A percentile compares a stretch with the other conserved stretches of the same genome.
Conservation (phyloP, 2,888 invertebrate genomes). For the Hydroisotoma schaefferi region DNA sequence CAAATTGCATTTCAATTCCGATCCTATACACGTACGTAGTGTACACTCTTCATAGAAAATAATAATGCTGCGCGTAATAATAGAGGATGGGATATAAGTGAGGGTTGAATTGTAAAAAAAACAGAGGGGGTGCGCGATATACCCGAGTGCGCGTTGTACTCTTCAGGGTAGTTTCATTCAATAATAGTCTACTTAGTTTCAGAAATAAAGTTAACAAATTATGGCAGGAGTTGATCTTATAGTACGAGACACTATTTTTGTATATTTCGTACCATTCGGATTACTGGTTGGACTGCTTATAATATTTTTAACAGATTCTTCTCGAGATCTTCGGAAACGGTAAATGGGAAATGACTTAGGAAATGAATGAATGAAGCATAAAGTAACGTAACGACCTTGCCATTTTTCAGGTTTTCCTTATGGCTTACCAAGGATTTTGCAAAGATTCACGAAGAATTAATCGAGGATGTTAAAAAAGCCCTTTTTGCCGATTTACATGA, state of each 20-base stretch:
- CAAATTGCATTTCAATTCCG: no score
- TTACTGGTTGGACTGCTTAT: slow-evolving; percentile 20
- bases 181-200: no score
- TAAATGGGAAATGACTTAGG: slow-evolving; percentile 9
- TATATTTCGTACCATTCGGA: slow-evolving; percentile 34
- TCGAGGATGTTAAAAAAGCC: slow-evolving; percentile 34
- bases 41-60: no score
- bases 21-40: no score
- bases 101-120: no score
- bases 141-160: no score
- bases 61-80: no score
- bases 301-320: slow-evolving; percentile 32
- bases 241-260: slow-evolving; percentile 41
- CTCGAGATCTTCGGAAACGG: slow-evolving; percentile 37
- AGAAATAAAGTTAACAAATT: no score
- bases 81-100: no score
- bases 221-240: slow-evolving; percentile 42
- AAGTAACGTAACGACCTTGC: background rate
- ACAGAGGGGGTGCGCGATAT: no score
- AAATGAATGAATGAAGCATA: background rate
- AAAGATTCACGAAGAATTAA: slow-evolving; percentile 30
- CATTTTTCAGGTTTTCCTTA: slow-evolving; percentile 32
- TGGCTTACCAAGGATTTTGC: slow-evolving; percentile 29
- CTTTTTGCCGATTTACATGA: slow-evolving; percentile 39
- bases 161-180: no score